Base-by-base conservation (phyloP, 2,888 invertebrate species). In the Tribolium freemani region DNA sequence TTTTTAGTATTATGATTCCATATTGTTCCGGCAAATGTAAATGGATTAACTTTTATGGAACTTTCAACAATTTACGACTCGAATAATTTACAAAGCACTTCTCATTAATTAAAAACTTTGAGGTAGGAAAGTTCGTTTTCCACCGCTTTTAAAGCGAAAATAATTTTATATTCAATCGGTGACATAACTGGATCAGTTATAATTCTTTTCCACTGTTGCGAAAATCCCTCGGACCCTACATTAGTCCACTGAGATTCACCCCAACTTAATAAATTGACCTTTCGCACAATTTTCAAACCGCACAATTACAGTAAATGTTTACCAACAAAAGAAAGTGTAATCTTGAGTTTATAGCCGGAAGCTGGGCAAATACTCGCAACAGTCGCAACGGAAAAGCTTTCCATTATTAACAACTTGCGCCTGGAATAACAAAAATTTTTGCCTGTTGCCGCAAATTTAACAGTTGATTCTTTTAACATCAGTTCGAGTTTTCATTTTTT, bases 211-310 rank as follows among this genome's bases (percentile, higher is more conserved):
- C 6, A 20, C 9, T 30, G 30, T 30, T 31, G 30, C 11, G 9
- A 31, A 56, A 44, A 31, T 57, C 57, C 44, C 44, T 20, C 20
- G 9, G 13, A 44, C 57, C 57, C 57, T 54, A 13, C 57, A 8
- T 44, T 57, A 56, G 13, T 57, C 57, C 44, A 44, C 8, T 44
- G 57, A 57, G 57, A 57, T 44, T 57, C 16, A 38, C 16, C 44
- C 57, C 2, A 31, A 57, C 30, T 3, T 10, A 6, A 57, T 57
- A 57, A 57, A 57, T 57, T 57, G 57, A 57, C 38, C n/a, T n/a
- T 38, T n/a, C 6, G 9, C 8, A 38, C 38, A 38, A 38, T 38
- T 38, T 38, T 38, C 5, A 38, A 38, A 38, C 0, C n/a, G 8
- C 8, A 38, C 5, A 38, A 38, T 38, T 38, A 38, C 38, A n/a